Percentiles rank a stretch among this genome's conserved stretches.
Conservation (phyloP, 2,113 vertebrate genomes). For the Asarcornis scutulata region DNA sequence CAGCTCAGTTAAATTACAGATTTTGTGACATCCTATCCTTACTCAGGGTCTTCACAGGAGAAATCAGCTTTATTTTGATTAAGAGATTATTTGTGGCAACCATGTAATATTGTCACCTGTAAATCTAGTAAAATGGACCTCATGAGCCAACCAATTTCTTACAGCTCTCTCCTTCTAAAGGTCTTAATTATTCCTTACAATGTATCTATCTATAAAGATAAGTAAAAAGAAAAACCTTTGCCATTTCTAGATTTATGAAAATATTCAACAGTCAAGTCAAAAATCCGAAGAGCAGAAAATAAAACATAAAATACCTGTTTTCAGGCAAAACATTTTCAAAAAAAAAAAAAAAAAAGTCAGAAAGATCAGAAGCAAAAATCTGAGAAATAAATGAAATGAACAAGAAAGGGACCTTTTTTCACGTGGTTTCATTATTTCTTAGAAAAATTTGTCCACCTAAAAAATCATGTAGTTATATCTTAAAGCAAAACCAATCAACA, state of each 20-base stretch:
- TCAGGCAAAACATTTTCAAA: not conserved
- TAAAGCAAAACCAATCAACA: too few species aligned
- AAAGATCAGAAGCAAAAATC: not conserved
- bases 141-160: not conserved
- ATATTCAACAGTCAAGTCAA: not conserved
- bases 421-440: not conserved
- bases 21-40: not conserved
- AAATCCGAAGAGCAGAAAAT: not conserved
- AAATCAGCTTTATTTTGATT: not conserved
- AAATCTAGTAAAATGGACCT: not conserved
- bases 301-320: not conserved
- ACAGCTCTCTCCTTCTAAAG: not conserved
- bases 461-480: not conserved
- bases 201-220: not conserved
- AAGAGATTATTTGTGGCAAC: not conserved
- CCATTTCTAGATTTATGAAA: not conserved
- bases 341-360: not conserved
- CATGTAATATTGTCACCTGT: fast-evolving
- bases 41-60: not conserved
- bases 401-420: not conserved
- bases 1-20: not conserved
- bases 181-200: conserved; percentile 39
- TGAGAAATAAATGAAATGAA: not conserved
- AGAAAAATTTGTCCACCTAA: not conserved
- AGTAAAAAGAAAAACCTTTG: not conserved